phyloP scores from a whole-genome alignment of 1,140 invertebrate species.

The Choristoneura fumiferana region DNA sequence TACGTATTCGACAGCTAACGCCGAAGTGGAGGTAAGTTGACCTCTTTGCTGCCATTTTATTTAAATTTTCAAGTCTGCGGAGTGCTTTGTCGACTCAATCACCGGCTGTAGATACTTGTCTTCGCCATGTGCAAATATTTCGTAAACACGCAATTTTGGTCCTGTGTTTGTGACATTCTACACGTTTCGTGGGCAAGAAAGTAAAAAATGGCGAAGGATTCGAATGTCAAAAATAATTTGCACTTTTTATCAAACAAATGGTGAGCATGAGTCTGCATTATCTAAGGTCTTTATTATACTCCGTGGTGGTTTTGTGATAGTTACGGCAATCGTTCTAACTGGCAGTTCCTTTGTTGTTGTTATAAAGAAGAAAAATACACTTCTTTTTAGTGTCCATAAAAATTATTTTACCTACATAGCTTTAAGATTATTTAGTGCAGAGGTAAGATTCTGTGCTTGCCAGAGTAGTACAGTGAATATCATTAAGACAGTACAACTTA shows the following conservation, averaged over 20 bases:
- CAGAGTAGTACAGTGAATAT: no score
- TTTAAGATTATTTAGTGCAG: no score
- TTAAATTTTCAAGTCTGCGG: slow-evolving; percentile 23
- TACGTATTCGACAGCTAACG: slow-evolving; percentile 38
- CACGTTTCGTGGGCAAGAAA: slow-evolving; percentile 11
- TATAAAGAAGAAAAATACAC: background rate
- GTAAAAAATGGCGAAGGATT: slow-evolving; percentile 58
- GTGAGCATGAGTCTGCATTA: slow-evolving; percentile 31
- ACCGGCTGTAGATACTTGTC: background rate
- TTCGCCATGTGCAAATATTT: slow-evolving; percentile 2
- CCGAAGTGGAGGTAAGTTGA: slow-evolving; percentile 65
- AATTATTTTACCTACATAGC: no score
- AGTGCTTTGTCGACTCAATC: slow-evolving; percentile 4
- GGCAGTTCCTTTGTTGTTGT: slow-evolving; percentile 4
- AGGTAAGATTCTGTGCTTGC: no score
- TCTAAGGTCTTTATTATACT: slow-evolving; percentile 17
- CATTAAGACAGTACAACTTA: no score
- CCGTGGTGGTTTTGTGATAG: background rate
- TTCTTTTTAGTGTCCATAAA: no score
- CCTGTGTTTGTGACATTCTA: background rate
- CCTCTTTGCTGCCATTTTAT: slow-evolving; percentile 49
- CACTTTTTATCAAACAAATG: slow-evolving; percentile 19
- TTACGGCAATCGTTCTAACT: background rate
- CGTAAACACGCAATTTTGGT: background rate
- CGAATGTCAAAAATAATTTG: slow-evolving; percentile 50